These are phyloP conservation scores for Chromoteleia sp. DNA, from an alignment of 2,888 invertebrate species.

Conservation along the genomic window DNA sequence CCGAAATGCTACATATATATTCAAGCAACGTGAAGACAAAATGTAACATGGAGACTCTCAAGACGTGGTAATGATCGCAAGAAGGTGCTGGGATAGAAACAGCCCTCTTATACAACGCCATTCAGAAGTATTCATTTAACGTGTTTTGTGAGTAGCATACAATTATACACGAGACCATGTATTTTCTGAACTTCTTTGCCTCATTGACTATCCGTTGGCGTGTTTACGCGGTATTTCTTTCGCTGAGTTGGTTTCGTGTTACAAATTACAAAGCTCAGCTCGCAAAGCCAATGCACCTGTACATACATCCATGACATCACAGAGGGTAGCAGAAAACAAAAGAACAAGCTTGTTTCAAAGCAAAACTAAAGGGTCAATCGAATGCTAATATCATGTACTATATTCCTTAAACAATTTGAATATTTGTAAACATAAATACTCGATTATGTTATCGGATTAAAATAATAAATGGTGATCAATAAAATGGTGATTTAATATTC, in stretches of 20 bases:
- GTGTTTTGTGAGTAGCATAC: constrained; percentile 66
- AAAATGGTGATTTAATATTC: no score
- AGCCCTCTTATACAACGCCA: constrained; percentile 48
- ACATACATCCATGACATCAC: constrained; percentile 20
- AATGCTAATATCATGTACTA: neutral
- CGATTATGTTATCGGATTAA: no score
- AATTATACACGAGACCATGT: constrained; percentile 63
- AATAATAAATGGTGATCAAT: no score
- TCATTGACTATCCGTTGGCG: constrained; percentile 71
- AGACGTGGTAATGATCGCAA: constrained; percentile 58
- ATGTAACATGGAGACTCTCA: constrained; percentile 45
- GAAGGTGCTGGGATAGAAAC: constrained; percentile 50
- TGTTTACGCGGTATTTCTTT: constrained; percentile 71
- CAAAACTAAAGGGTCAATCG: constrained; percentile 2
- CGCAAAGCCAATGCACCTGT: constrained; percentile 42
- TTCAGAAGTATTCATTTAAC: constrained; percentile 50
- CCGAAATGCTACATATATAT: constrained; percentile 24
- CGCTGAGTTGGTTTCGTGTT: constrained; percentile 71
- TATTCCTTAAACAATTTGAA: neutral
- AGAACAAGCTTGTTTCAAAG: constrained; percentile 16
- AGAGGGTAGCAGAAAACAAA: constrained; percentile 35
- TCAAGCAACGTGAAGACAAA: constrained; percentile 42
- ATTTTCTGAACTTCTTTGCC: constrained; percentile 60
- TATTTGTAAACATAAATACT: neutral
- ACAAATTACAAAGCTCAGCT: constrained; percentile 75